Percentiles rank a stretch among this genome's conserved stretches.
Conservation (phyloP, 2,888 invertebrate species). For the Blastobasis lacticolella region DNA sequence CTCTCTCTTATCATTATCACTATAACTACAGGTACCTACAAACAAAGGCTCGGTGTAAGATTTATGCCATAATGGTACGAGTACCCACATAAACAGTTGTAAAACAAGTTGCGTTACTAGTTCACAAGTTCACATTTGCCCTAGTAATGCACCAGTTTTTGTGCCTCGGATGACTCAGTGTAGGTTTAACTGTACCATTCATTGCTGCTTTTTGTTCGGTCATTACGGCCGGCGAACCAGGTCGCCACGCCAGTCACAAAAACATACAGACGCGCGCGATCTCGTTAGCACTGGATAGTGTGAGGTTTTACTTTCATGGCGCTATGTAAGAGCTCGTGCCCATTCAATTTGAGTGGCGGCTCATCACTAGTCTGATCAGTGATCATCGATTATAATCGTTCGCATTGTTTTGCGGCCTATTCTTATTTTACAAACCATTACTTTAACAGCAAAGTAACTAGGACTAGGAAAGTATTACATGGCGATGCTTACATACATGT, state of each 20-base stretch:
- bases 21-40: too few relatives aligned
- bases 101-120: neutral
- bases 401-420: too few relatives aligned
- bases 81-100: too few relatives aligned
- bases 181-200: slow-evolving; percentile 28
- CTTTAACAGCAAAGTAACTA: too few relatives aligned
- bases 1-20: too few relatives aligned
- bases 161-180: slow-evolving; percentile 22
- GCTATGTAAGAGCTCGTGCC: neutral
- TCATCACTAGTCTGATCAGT: too few relatives aligned
- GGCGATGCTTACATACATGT: too few relatives aligned
- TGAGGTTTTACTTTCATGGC: slow-evolving; percentile 2
- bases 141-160: slow-evolving; percentile 22
- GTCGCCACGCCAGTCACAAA: slow-evolving; percentile 1
- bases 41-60: too few relatives aligned
- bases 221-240: slow-evolving; percentile 11
- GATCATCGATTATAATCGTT: too few relatives aligned
- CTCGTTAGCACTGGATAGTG: neutral
- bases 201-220: slow-evolving; percentile 24
- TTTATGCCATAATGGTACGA: too few relatives aligned
- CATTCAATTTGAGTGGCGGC: neutral
- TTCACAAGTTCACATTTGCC: neutral
- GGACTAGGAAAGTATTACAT: too few relatives aligned
- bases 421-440: too few relatives aligned
- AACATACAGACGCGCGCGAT: slow-evolving; percentile 1